Evolutionary conservation across 2,888 invertebrate species (phyloP), one percentile per base, ranked within the genome.

Genomic region (Schrankia costaestrigalis): DNA sequence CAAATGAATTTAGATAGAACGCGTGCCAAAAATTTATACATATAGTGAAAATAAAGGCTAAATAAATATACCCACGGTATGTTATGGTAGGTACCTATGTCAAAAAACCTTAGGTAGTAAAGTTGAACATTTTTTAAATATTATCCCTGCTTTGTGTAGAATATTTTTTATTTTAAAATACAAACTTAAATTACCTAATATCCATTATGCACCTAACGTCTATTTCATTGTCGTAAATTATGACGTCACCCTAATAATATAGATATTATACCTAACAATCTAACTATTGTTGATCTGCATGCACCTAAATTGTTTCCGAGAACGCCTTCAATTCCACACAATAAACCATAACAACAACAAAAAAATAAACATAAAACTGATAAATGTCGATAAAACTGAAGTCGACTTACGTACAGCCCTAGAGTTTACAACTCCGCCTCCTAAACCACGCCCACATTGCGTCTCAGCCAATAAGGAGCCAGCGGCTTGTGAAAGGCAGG

Each of bases 371-470:
- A 59, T 70, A 66, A 77, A 82, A 21, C 78, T 73, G 68, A 60
- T 67, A 70, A 71, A 79, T 79, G 81, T 84, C 85, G 84, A 84
- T 78, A 82, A 75, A n/a, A 63, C 63, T 42, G 47, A 51, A 53
- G 53, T 53, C 58, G 62, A 58, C 57, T 44, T 56, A 54, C 56
- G 69, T 63, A 52, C 84, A 75, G 53, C 85, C 79, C 84, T 85
- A 82, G 56, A 44, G 37, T 43, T 42, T 26, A 21, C 19, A 36
- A 56, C 53, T 34, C 74, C 78, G 71, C 83, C 84, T 56, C 41
- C 51, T 47, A 48, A 42, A 64, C 71, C 50, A 81, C 85, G 71
- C 86, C 85, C 56, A 49, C 54, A 54, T 28, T 23, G 15, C 56
- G 59, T 64, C 56, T 75, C 68, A 46, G 39, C 85, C 76, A 86